Evolutionary conservation across 2,888 invertebrate species (phyloP).

Genomic region (Epiperipatus broadwayi): DNA sequence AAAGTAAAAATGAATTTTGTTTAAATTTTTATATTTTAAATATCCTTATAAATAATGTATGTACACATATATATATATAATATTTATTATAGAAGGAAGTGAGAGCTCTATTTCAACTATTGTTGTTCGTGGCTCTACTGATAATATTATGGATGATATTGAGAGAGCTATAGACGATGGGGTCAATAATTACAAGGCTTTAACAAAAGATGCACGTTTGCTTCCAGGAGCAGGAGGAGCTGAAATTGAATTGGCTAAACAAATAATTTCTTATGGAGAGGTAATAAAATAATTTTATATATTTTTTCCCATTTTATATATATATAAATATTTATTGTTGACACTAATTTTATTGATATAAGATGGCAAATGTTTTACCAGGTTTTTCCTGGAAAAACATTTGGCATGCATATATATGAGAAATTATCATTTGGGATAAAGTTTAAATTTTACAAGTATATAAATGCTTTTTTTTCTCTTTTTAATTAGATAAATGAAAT

Average conservation of each 20-base stretch:
- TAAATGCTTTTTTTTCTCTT: too few species aligned
- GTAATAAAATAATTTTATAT: slow-evolving; percentile 19
- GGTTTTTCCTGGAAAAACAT: too few species aligned
- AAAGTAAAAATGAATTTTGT: too few species aligned
- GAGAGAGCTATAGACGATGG: slow-evolving; percentile 96
- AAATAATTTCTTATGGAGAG: slow-evolving; percentile 66
- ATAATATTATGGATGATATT: slow-evolving; percentile 96
- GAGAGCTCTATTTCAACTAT: slow-evolving; percentile 81
- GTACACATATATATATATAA: too few species aligned
- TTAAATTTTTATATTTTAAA: background rate
- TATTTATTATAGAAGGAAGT: slow-evolving; percentile 32
- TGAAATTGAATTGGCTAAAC: slow-evolving; percentile 78
- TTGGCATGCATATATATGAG: too few species aligned
- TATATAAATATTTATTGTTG: too few species aligned
- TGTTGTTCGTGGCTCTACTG: slow-evolving; percentile 83
- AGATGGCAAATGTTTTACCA: too few species aligned
- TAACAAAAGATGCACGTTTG: slow-evolving; percentile 46
- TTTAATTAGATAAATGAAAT: too few species aligned
- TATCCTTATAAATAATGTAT: too few species aligned
- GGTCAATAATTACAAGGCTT: slow-evolving; percentile 89
- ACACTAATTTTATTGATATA: too few species aligned
- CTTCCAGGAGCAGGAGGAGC: slow-evolving; percentile 85
- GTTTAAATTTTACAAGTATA: too few species aligned
- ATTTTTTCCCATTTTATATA: slow-evolving; percentile 1
- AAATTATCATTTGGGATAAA: too few species aligned